A percentile compares a stretch with the other conserved stretches of the same genome.
These are phyloP conservation scores for Phallusia fumigata DNA, from an alignment of 23 tunicate species.

Conservation along the genomic window DNA sequence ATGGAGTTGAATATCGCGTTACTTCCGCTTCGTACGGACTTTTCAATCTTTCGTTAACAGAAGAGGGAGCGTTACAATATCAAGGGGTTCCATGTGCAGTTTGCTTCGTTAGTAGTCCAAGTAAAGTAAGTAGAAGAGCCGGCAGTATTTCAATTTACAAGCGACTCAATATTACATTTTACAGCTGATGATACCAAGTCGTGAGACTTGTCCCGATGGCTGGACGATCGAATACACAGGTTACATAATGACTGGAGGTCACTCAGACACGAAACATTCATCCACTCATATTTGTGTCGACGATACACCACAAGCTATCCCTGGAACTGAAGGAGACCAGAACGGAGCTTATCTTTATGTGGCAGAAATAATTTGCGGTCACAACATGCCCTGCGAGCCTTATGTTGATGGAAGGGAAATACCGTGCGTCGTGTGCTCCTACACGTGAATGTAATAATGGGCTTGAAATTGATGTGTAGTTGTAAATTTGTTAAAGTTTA, in stretches of 20 bases:
- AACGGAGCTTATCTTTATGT: conserved; percentile 23
- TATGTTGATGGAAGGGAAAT: conserved; percentile 48
- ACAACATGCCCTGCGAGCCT: conserved; percentile 37
- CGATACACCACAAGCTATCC: conserved; percentile 36
- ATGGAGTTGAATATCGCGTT: conserved; percentile 43
- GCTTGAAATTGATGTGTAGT: no score
- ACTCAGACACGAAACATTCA: conserved; percentile 32
- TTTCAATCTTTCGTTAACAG: conserved; percentile 40
- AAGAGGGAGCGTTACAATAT: not conserved
- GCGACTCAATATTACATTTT: no score
- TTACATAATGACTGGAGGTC: conserved; percentile 20
- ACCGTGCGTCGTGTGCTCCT: conserved; percentile 37
- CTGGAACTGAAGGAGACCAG: conserved; percentile 39
- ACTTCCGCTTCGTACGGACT: not conserved
- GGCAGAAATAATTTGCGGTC: conserved; percentile 32
- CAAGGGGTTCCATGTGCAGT: conserved; percentile 36
- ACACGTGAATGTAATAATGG: no score
- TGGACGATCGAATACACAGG: conserved; percentile 39
- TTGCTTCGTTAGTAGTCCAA: conserved; percentile 7
- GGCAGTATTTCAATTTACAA: no score
- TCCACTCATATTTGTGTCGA: conserved; percentile 36
- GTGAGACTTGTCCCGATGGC: conserved; percentile 26
- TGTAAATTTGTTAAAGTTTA: no score
- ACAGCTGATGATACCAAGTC: conserved; percentile 50
- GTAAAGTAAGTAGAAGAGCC: no score